Evolutionary conservation across 2,797 vertebrate species (phyloP).

Genomic region (Uromys caudimaculatus): DNA sequence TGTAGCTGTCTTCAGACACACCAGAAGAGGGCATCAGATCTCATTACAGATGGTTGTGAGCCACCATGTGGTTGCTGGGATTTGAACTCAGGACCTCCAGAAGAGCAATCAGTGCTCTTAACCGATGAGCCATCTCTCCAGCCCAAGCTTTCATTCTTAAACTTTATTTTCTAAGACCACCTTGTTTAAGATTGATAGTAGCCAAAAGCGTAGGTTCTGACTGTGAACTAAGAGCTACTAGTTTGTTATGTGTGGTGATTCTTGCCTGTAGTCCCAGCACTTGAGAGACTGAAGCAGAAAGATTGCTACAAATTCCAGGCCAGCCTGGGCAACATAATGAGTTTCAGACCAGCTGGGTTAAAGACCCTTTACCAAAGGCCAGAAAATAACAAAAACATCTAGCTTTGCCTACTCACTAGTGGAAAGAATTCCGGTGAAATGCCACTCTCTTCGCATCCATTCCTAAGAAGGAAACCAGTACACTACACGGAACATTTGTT

Average conservation of each 20-base stretch:
- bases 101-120: too few relatives aligned
- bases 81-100: too few relatives aligned
- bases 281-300: neutral
- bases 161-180: neutral
- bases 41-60: too few relatives aligned
- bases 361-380: neutral
- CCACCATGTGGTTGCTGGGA: too few relatives aligned
- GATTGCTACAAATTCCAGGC: neutral
- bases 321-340: neutral
- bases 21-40: too few relatives aligned
- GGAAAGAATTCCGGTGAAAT: constrained; percentile 39
- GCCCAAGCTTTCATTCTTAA: neutral
- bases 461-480: constrained; percentile 3
- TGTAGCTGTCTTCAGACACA: too few relatives aligned
- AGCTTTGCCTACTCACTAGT: constrained; percentile 9
- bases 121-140: too few relatives aligned
- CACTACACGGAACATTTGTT: constrained; percentile 50
- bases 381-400: neutral
- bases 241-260: neutral
- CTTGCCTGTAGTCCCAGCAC: neutral
- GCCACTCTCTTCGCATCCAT: constrained; percentile 17
- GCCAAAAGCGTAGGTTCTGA: neutral
- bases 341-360: neutral
- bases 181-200: constrained; percentile 6
- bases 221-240: neutral